Conservation (phyloP, 1,140 invertebrate genomes). For the Formica exsecta region DNA sequence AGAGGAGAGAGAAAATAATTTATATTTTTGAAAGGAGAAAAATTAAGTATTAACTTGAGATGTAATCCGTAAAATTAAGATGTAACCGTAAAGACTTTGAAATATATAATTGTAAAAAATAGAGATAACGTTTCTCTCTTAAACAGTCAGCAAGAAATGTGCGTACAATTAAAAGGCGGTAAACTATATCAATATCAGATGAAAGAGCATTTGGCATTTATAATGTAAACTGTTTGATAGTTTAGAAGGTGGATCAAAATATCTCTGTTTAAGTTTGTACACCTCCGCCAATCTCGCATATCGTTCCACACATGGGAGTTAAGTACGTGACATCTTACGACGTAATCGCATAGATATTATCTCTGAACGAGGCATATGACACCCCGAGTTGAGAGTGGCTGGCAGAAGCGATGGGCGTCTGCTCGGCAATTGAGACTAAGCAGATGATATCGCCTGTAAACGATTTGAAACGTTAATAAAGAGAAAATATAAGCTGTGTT, state of each 20-base stretch:
- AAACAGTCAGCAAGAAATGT: background rate
- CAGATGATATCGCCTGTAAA: conserved; percentile 73
- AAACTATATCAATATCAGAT: background rate
- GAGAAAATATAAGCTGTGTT: conserved; percentile 7
- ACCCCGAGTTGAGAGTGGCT: conserved; percentile 61
- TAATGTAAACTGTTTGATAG: conserved; percentile 50
- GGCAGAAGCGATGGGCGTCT: conserved; percentile 76
- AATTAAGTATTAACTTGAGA: background rate
- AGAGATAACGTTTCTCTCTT: background rate
- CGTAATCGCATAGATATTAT: conserved; percentile 60
- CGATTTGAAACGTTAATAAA: conserved; percentile 43
- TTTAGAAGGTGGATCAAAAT: conserved; percentile 11
- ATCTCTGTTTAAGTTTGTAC: conserved; percentile 38
- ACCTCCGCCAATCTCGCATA: conserved; percentile 14
- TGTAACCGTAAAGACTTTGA: no score
- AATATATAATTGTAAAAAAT: conserved; percentile 1
- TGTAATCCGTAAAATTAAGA: no score
- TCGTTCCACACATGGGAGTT: conserved; percentile 46
- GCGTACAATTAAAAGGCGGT: background rate
- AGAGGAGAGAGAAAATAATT: background rate
- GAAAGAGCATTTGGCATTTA: conserved; percentile 6
- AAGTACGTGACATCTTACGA: conserved; percentile 63
- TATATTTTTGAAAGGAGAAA: background rate
- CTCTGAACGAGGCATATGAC: conserved; percentile 67
- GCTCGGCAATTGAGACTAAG: conserved; percentile 77